These are phyloP conservation scores for Eulithis testata DNA, from an alignment of 2,888 invertebrate species.

Conservation along the genomic window DNA sequence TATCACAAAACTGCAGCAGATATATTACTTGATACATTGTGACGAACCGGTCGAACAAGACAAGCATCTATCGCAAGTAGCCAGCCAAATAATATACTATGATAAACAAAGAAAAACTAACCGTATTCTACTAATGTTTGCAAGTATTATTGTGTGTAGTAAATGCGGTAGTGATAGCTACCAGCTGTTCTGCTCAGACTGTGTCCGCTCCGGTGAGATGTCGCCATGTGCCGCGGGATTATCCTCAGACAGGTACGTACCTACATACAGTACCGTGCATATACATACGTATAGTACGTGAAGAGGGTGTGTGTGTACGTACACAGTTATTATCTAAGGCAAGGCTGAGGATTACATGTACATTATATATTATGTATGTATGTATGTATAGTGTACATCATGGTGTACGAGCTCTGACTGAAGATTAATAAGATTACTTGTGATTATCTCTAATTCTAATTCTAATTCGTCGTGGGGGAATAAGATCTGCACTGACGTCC, in stretches of 20 bases:
- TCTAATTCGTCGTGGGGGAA: no score
- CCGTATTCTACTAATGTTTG: no score
- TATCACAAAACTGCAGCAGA: no score
- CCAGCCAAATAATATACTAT: no score
- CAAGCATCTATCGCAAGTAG: no score
- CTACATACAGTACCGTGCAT: not conserved
- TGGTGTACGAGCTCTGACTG: not conserved
- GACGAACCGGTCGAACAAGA: no score
- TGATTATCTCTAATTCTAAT: conserved; percentile 16
- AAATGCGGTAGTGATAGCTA: not conserved
- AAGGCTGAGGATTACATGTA: conserved; percentile 9
- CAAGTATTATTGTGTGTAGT: not conserved
- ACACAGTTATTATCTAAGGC: conserved; percentile 11
- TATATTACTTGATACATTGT: no score
- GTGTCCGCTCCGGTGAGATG: conserved; percentile 19
- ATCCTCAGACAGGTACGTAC: conserved; percentile 13
- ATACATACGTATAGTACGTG: no score
- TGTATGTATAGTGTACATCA: not conserved
- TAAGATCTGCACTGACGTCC: no score
- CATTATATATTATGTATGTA: not conserved
- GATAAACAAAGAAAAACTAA: no score
- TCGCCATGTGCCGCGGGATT: conserved; percentile 26
- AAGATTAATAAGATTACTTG: not conserved
- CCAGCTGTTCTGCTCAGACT: not conserved
- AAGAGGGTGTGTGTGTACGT: not conserved